phyloP scores from a whole-genome alignment of 2,888 invertebrate species.

The Tholera decimalis region DNA sequence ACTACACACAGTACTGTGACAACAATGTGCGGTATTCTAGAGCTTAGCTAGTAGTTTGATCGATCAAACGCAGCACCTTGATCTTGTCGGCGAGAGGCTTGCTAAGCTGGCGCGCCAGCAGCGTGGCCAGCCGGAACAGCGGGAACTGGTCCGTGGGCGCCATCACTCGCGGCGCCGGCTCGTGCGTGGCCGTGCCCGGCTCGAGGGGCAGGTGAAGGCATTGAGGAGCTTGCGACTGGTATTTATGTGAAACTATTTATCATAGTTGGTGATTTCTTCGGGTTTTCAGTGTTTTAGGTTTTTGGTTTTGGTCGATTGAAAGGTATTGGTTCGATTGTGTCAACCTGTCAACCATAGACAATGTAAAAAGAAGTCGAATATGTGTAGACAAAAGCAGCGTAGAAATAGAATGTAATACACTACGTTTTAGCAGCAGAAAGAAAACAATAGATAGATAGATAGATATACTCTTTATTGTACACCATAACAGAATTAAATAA shows the following conservation, averaged over 20 bases:
- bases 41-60: not conserved
- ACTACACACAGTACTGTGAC: too few species aligned
- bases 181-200: not conserved
- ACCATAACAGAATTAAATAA: too few species aligned
- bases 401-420: too few species aligned
- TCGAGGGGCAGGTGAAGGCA: not conserved
- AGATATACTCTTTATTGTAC: too few species aligned
- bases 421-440: too few species aligned
- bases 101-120: constrained; percentile 75
- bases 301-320: not conserved
- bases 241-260: constrained; percentile 1
- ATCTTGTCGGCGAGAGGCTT: constrained; percentile 72
- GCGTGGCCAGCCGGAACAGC: constrained; percentile 73
- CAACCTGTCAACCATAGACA: not conserved
- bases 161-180: constrained; percentile 1
- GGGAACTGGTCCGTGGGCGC: constrained; percentile 67
- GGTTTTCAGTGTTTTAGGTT: not conserved
- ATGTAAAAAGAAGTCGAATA: not conserved
- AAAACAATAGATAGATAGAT: too few species aligned
- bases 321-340: not conserved
- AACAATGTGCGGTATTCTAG: too few species aligned
- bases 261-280: not conserved
- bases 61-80: constrained; percentile 62
- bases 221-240: not conserved
- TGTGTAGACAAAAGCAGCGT: not conserved